A percentile compares a stretch with the other conserved stretches of the same genome.
Evolutionary conservation across 2,888 invertebrate genomes (phyloP).

Genomic region (Teinopalpus imperialis): DNA sequence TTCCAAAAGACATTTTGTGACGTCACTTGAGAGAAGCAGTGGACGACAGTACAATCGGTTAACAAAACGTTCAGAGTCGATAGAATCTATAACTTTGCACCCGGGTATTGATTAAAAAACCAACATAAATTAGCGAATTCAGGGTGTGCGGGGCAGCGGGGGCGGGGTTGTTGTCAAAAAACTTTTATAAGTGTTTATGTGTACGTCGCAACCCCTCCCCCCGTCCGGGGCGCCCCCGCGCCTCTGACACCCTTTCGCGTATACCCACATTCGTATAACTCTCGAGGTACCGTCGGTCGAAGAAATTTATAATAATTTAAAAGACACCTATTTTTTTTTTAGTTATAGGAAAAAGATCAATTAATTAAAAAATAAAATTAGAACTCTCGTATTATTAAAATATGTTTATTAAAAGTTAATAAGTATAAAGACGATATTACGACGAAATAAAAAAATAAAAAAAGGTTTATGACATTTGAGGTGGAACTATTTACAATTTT

Average conservation of each 20-base stretch:
- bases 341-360: too few relatives aligned
- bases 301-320: slow-evolving; percentile 34
- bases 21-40: too few relatives aligned
- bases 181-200: slow-evolving; percentile 82
- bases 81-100: slow-evolving; percentile 57
- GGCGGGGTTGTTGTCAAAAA: slow-evolving; percentile 77
- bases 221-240: slow-evolving; percentile 33
- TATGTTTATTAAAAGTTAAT: too few relatives aligned
- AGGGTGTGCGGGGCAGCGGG: slow-evolving; percentile 50
- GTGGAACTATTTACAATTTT: too few relatives aligned
- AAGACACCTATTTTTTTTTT: too few relatives aligned
- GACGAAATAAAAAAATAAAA: too few relatives aligned
- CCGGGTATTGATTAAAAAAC: slow-evolving; percentile 81
- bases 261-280: slow-evolving; percentile 78
- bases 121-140: slow-evolving; percentile 82
- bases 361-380: too few relatives aligned
- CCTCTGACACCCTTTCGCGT: slow-evolving; percentile 78
- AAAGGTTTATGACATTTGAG: too few relatives aligned
- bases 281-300: slow-evolving; percentile 51
- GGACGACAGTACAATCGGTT: slow-evolving; percentile 30
- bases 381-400: too few relatives aligned
- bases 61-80: slow-evolving; percentile 42
- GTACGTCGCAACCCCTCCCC: slow-evolving; percentile 40
- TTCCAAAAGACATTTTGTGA: too few relatives aligned
- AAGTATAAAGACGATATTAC: too few relatives aligned